Conservation (phyloP, 2,888 invertebrate species). For the Cheiracanthium punctorium region DNA sequence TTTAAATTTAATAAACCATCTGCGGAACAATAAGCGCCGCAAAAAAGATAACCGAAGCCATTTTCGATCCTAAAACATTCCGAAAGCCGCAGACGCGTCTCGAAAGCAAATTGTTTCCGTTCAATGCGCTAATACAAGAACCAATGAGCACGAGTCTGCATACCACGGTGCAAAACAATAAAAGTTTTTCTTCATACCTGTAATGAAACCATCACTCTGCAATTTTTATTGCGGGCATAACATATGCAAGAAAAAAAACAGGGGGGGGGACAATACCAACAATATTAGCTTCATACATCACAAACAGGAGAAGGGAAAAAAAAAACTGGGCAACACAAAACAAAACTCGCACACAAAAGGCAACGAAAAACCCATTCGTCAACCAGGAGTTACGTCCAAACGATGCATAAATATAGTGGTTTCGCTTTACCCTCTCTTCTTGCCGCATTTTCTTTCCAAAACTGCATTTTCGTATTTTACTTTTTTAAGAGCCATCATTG, state of each 20-base stretch:
- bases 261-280: background rate
- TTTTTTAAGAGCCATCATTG: constrained; percentile 1
- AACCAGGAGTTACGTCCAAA: background rate
- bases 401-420: background rate
- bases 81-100: background rate
- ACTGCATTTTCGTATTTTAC: constrained; percentile 8
- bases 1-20: background rate
- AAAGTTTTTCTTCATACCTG: background rate
- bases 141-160: background rate
- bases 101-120: background rate
- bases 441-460: background rate
- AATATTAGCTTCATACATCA: background rate
- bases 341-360: background rate
- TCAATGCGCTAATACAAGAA: background rate
- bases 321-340: background rate
- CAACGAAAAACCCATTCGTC: background rate
- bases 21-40: background rate
- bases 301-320: background rate
- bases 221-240: no score
- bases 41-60: background rate
- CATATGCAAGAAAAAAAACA: no score
- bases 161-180: background rate
- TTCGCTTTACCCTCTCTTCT: no score
- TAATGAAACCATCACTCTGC: background rate
- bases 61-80: background rate